Base-by-base conservation (phyloP, 2,113 vertebrate species). In the Hemibates koningsi region DNA sequence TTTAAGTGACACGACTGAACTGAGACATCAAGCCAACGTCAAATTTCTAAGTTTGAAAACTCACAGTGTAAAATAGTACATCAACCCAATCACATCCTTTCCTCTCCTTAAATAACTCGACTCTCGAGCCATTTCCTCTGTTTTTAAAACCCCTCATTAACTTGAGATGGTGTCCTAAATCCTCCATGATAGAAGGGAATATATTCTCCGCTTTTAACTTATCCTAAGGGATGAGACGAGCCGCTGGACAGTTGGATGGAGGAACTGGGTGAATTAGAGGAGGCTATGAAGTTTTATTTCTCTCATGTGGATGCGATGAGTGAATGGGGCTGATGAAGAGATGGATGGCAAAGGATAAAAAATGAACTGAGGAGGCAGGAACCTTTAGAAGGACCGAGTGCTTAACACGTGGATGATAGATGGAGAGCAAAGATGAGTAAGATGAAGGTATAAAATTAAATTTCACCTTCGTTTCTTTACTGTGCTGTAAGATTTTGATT, bases 141-240 rank as follows among this genome's bases (percentile, higher is more conserved):
- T 76, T 90, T 79, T 90, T 80, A 91, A 92, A 88, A 89, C 82
- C 85, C 84, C 84, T 90, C 89, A 91, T 92, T 93, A 87, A 89
- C 45, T 87, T 10, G 32, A 89, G 91, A 90, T 56, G 53, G 86
- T 87, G 52, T 83, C 80, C 76, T 93, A 91, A 93, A 93, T 90
- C 90, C 91, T 86, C 83, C 17, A 34, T 86, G 83, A 90, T 86
- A 17, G 83, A 90, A 57, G 24, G 48, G 82, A 90, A 88, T 91
- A 88, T 90, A 86, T 86, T 82, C 36, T 59, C n/a, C 68, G 7
- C 83, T 85, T 88, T 84, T 79, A 84, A 21, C 32, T 90, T 66
- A 66, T 87, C 81, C 82, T 85, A 54, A 32, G 79, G 79, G 83
- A 91, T 82, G 53, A 89, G 79, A n/a, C 6, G n/a, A 80, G 43